phyloP scores from a whole-genome alignment of 2,888 invertebrate genomes.

The Watsonalla cultraria region DNA sequence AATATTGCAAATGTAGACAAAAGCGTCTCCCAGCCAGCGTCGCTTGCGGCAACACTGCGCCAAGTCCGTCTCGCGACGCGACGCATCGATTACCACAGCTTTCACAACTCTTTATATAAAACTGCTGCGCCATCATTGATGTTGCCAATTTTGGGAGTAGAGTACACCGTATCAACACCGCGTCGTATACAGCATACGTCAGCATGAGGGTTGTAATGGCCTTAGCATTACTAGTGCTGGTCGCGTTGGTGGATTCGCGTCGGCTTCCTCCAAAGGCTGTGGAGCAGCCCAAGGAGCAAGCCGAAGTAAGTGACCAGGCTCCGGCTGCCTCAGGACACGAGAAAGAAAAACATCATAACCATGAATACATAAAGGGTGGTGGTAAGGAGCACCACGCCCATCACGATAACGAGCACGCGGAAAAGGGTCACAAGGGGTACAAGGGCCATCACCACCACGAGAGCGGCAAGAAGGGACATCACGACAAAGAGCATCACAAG shows the following conservation, averaged over 20 bases:
- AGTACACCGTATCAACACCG: constrained; percentile 41
- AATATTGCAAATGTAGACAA: constrained; percentile 6
- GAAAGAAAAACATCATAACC: constrained; percentile 64
- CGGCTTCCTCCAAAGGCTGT: constrained; percentile 41
- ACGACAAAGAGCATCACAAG: constrained; percentile 82
- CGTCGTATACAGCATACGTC: constrained; percentile 10
- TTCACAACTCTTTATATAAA: constrained; percentile 76
- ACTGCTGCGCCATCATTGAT: constrained; percentile 63
- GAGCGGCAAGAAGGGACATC: constrained; percentile 85
- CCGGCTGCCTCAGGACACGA: constrained; percentile 69
- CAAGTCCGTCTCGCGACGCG: constrained; percentile 51
- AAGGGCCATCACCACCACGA: constrained; percentile 83
- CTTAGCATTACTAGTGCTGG: constrained; percentile 44
- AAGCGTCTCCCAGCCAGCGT: constrained; percentile 7
- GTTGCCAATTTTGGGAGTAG: constrained; percentile 59
- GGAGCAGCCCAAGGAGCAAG: constrained; percentile 25
- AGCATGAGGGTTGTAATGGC: constrained; percentile 58
- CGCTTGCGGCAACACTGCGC: constrained; percentile 44
- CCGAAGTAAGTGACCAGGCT: constrained; percentile 44
- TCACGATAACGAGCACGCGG: constrained; percentile 82
- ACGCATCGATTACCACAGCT: constrained; percentile 61
- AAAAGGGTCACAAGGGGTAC: constrained; percentile 85
- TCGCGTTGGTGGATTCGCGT: constrained; percentile 45
- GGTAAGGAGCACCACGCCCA: constrained; percentile 83
- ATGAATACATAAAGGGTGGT: constrained; percentile 80